Evolutionary conservation across 92 coral and sea anemone genomes (phyloP).

Genomic region (Porites cylindrica): DNA sequence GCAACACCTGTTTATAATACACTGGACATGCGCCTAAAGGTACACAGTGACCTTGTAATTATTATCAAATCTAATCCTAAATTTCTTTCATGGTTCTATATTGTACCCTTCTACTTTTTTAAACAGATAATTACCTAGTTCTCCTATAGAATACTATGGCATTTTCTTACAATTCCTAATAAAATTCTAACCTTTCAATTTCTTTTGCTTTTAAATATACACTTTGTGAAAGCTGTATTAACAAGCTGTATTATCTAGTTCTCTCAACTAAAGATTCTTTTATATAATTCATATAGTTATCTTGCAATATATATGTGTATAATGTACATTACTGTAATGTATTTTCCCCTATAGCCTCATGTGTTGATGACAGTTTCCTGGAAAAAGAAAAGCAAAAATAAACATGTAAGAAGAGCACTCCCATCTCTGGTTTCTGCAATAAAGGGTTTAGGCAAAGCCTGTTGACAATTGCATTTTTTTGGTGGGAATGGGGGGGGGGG

Average conservation of each 20-base stretch:
- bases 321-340: conserved; percentile 17
- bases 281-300: conserved; percentile 8
- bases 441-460: too few species aligned
- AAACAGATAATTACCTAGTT: too few species aligned
- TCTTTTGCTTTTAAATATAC: conserved; percentile 26
- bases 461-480: too few species aligned
- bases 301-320: conserved; percentile 4
- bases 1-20: too few species aligned
- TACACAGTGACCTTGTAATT: too few species aligned
- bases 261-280: background rate
- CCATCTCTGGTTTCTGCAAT: too few species aligned
- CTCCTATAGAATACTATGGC: background rate
- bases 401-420: background rate
- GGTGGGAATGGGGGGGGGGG: too few species aligned
- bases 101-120: too few species aligned
- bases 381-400: background rate
- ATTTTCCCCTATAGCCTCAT: conserved; percentile 1
- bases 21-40: too few species aligned
- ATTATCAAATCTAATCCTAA: too few species aligned
- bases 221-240: conserved; percentile 4
- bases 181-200: conserved; percentile 11
- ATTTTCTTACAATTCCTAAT: conserved; percentile 13
- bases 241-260: conserved; percentile 2
- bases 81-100: too few species aligned
- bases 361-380: conserved; percentile 48